These are phyloP conservation scores for Platichthys stellatus DNA, from an alignment of 2,113 vertebrate species.

Conservation along the genomic window DNA sequence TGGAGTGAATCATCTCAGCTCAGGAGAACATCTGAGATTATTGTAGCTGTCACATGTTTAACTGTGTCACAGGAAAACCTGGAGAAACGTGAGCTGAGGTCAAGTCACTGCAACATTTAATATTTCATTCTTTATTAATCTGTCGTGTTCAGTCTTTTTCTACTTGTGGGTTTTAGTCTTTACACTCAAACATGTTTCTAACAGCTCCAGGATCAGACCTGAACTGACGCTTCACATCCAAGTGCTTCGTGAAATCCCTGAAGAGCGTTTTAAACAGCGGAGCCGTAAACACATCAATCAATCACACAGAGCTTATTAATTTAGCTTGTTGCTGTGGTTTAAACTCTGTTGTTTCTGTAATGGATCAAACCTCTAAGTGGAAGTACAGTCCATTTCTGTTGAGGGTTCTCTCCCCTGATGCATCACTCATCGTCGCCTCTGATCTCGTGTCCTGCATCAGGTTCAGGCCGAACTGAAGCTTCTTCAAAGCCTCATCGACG, in stretches of 20 bases:
- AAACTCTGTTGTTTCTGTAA: slow-evolving; percentile 28
- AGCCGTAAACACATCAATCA: slow-evolving; percentile 68
- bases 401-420: slow-evolving; percentile 16
- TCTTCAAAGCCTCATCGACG: slow-evolving; percentile 41
- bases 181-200: slow-evolving; percentile 6
- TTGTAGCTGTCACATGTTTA: too few species aligned
- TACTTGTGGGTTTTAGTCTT: too few species aligned
- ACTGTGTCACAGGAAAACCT: too few species aligned
- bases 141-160: too few species aligned
- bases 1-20: too few species aligned
- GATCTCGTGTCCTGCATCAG: slow-evolving; percentile 31
- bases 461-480: slow-evolving; percentile 32
- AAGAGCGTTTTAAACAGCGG: slow-evolving; percentile 53
- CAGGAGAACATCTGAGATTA: too few species aligned
- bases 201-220: slow-evolving; percentile 39
- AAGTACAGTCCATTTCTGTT: slow-evolving; percentile 10
- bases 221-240: slow-evolving; percentile 52
- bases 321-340: slow-evolving; percentile 29
- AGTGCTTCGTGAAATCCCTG: slow-evolving; percentile 17
- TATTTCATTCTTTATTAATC: too few species aligned
- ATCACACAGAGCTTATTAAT: slow-evolving; percentile 49
- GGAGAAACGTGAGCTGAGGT: too few species aligned
- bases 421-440: slow-evolving; percentile 47
- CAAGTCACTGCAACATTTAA: too few species aligned
- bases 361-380: slow-evolving; percentile 25